Percentiles rank a stretch among this genome's conserved stretches.
These are phyloP conservation scores for Hylaeus volcanicus DNA, from an alignment of 1,140 invertebrate species.

Conservation along the genomic window DNA sequence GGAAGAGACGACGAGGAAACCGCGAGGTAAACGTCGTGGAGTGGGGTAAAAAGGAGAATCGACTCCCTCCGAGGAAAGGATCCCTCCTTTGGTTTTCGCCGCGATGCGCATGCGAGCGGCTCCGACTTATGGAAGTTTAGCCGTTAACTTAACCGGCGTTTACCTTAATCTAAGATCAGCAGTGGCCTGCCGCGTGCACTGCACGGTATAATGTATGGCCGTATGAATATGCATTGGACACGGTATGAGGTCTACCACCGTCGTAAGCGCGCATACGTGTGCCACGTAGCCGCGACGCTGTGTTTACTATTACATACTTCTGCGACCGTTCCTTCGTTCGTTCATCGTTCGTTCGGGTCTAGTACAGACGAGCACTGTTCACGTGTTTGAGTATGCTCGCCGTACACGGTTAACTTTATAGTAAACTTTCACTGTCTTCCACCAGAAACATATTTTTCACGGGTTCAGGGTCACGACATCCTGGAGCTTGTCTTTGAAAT, in stretches of 20 bases:
- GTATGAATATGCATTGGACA: conserved; percentile 81
- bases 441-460: no score
- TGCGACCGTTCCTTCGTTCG: not conserved
- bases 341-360: not conserved
- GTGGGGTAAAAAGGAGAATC: not conserved
- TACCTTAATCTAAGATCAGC: conserved; percentile 82
- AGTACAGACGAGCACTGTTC: no score
- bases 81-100: conserved; percentile 30
- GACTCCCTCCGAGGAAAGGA: conserved; percentile 13
- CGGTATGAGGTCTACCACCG: conserved; percentile 68
- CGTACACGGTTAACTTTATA: no score
- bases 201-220: conserved; percentile 77
- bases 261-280: conserved; percentile 45
- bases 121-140: conserved; percentile 76
- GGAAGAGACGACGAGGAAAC: not conserved
- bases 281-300: conserved; percentile 4
- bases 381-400: no score
- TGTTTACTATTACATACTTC: conserved; percentile 1
- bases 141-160: conserved; percentile 82
- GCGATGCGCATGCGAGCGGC: conserved; percentile 67
- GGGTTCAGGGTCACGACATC: no score
- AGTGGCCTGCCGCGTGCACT: conserved; percentile 59
- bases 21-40: not conserved
- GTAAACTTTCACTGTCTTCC: no score
- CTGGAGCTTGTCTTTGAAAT: no score